A percentile compares a stretch with the other conserved stretches of the same genome.
Evolutionary conservation across 2,113 vertebrate genomes (phyloP).

Genomic region (Proteles cristata): DNA sequence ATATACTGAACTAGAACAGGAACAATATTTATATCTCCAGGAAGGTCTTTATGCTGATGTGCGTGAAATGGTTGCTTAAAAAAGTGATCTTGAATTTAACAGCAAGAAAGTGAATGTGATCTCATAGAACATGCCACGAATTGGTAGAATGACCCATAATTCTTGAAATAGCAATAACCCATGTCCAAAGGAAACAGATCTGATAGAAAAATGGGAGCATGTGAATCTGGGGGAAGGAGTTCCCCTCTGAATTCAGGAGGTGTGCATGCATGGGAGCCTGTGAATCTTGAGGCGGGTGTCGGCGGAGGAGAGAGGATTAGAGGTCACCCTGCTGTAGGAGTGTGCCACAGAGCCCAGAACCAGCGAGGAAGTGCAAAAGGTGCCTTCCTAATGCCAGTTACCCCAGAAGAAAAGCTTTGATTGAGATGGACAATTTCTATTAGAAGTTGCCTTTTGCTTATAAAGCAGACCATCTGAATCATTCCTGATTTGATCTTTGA

Average conservation of each 20-base stretch:
- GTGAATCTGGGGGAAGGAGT: background rate
- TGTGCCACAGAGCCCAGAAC: background rate
- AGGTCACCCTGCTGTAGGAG: background rate
- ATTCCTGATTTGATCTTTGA: constrained; percentile 37
- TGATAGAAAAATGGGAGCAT: background rate
- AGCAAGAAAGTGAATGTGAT: constrained; percentile 6
- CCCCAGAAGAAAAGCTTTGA: background rate
- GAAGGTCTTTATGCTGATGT: background rate
- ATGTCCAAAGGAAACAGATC: constrained; percentile 9
- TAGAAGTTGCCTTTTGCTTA: background rate
- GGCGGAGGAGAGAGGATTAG: background rate
- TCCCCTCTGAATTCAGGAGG: background rate
- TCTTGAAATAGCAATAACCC: constrained; percentile 25
- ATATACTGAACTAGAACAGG: background rate
- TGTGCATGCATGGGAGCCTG: accelerated
- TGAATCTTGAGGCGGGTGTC: background rate
- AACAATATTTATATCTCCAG: constrained; percentile 20
- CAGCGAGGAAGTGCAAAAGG: background rate
- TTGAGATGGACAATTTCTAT: background rate
- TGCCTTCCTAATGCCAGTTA: background rate
- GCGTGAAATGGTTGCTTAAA: constrained; percentile 13
- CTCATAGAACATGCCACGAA: background rate
- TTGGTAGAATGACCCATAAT: background rate
- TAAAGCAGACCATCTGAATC: background rate
- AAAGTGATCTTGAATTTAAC: constrained; percentile 28